Percentiles rank a stretch among this genome's conserved stretches.
Evolutionary conservation across 2,888 invertebrate species (phyloP).

Genomic region (Plemyria rubiginata): DNA sequence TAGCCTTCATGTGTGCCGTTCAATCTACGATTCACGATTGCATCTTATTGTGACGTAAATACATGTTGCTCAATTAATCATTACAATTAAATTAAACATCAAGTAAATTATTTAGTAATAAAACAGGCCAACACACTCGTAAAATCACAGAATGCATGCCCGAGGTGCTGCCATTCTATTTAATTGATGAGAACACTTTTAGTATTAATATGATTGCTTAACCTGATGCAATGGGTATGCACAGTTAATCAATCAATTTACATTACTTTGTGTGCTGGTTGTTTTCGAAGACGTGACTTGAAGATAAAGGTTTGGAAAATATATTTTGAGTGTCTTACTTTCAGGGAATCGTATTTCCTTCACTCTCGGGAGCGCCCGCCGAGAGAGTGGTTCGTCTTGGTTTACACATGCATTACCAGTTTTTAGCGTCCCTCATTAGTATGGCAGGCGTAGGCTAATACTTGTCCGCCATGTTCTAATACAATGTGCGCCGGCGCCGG

Average conservation of each 20-base stretch:
- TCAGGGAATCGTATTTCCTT: neutral
- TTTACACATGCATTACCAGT: neutral
- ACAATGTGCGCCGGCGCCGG: conserved; percentile 34
- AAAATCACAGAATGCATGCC: neutral
- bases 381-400: neutral
- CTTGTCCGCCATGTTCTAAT: conserved; percentile 7
- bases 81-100: neutral
- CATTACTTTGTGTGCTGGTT: neutral
- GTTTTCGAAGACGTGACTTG: too few relatives aligned
- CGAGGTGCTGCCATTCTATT: neutral
- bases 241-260: neutral
- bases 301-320: too few relatives aligned
- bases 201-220: neutral
- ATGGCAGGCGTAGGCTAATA: conserved; percentile 8
- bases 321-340: too few relatives aligned
- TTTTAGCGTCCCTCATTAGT: conserved; percentile 19
- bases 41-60: too few relatives aligned
- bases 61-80: too few relatives aligned
- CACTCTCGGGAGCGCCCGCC: neutral
- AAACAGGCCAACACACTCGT: neutral
- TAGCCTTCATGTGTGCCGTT: too few relatives aligned
- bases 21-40: too few relatives aligned
- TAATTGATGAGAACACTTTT: neutral
- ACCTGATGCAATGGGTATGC: too few relatives aligned
- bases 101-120: neutral